Evolutionary conservation across 1,140 invertebrate genomes (phyloP).

Genomic region (Venustaconcha ellipsiformis): DNA sequence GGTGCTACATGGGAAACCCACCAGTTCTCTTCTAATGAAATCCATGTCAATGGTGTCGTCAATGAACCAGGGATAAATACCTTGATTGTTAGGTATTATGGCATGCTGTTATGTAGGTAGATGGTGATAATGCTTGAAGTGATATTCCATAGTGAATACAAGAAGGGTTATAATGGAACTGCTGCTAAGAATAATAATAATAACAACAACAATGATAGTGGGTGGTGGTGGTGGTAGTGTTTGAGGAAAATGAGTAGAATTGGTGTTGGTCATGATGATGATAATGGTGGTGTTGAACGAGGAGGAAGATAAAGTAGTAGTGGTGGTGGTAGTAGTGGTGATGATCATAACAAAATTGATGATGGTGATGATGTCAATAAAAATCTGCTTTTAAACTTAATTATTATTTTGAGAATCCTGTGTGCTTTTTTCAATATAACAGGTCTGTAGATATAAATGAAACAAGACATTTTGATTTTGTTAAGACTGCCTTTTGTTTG

Average conservation of each 20-base stretch:
- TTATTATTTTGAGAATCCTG: too few species aligned
- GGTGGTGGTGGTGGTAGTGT: background rate
- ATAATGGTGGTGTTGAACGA: too few species aligned
- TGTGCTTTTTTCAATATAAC: too few species aligned
- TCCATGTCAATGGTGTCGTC: constrained; percentile 83
- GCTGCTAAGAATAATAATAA: background rate
- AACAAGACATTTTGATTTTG: too few species aligned
- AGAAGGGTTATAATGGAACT: background rate
- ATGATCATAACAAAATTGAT: too few species aligned
- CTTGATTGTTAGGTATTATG: constrained; percentile 36
- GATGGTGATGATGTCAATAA: too few species aligned
- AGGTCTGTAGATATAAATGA: too few species aligned
- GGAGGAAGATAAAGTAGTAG: too few species aligned
- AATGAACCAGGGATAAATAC: constrained; percentile 80
- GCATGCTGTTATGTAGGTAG: background rate
- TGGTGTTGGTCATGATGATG: background rate
- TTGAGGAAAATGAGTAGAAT: background rate
- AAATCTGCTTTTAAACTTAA: too few species aligned
- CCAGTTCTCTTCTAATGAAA: constrained; percentile 78
- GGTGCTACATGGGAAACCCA: constrained; percentile 82
- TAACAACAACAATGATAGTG: background rate
- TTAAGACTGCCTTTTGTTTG: too few species aligned
- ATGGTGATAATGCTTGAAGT: background rate
- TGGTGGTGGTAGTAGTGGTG: too few species aligned
- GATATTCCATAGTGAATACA: background rate